phyloP scores from a whole-genome alignment of 2,888 invertebrate species.

The Sarcophaga carnaria region DNA sequence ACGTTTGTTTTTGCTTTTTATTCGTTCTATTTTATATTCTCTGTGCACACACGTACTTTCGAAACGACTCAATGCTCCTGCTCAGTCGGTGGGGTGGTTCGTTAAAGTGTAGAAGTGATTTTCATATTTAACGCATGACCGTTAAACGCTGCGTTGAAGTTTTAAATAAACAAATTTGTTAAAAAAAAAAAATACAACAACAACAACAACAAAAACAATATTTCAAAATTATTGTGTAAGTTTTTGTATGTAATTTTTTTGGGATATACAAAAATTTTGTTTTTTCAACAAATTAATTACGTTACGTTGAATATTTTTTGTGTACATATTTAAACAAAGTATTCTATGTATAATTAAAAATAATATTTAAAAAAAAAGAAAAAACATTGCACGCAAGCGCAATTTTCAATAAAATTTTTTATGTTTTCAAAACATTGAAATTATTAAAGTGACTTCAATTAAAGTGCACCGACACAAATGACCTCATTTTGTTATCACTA shows the following conservation, averaged over 20 bases:
- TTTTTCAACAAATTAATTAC: neutral
- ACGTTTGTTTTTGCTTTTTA: slow-evolving; percentile 41
- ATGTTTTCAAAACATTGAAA: slow-evolving; percentile 27
- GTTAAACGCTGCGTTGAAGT: slow-evolving; percentile 72
- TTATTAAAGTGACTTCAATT: slow-evolving; percentile 51
- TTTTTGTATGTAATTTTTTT: neutral
- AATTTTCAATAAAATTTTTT: slow-evolving; percentile 34
- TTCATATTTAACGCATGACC: slow-evolving; percentile 65
- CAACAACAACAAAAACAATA: slow-evolving; percentile 28
- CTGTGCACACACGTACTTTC: slow-evolving; percentile 63
- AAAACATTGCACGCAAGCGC: slow-evolving; percentile 69
- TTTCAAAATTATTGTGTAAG: neutral
- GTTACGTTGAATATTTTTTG: neutral
- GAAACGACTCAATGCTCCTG: slow-evolving; percentile 63
- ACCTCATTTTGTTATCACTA: slow-evolving; percentile 66
- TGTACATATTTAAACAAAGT: neutral
- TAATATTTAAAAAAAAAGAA: slow-evolving; percentile 23
- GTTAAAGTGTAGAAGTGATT: slow-evolving; percentile 74
- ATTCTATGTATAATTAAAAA: neutral
- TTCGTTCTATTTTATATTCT: slow-evolving; percentile 45
- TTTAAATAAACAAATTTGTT: slow-evolving; percentile 60
- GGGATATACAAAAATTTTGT: neutral
- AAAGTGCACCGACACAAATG: slow-evolving; percentile 62
- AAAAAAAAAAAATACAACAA: slow-evolving; percentile 46
- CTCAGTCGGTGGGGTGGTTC: slow-evolving; percentile 80